Conservation (phyloP, 53 echinoderm and acorn worm genomes). For the Henricia sp. region DNA sequence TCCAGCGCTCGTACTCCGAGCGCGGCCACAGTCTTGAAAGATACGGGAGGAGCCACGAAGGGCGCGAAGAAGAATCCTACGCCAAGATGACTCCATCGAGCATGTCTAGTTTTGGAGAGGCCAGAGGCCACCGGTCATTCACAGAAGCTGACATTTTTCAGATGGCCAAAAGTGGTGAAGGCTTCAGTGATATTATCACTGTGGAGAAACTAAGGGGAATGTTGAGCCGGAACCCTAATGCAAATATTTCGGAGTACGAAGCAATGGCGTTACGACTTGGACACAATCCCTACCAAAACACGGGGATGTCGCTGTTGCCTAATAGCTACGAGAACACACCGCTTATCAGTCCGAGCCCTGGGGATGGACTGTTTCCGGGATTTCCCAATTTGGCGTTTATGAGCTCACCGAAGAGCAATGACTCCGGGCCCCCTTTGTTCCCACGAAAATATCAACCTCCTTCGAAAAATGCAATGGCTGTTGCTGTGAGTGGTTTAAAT, state of each 20-base stretch:
- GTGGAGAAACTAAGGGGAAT: constrained; percentile 37
- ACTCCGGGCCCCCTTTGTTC: background rate
- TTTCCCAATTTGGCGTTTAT: constrained; percentile 72
- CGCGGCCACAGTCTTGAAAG: constrained; percentile 23
- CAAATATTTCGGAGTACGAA: constrained; percentile 54
- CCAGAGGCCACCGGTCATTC: constrained; percentile 20
- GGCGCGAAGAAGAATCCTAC: background rate
- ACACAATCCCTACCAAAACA: constrained; percentile 71
- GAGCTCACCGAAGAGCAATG: constrained; percentile 58
- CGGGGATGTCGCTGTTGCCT: constrained; percentile 38
- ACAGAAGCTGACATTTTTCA: constrained; percentile 42
- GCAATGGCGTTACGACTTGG: constrained; percentile 71
- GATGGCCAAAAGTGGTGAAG: background rate
- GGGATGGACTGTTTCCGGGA: constrained; percentile 43
- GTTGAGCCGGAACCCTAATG: constrained; percentile 29
- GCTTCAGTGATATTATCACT: background rate
- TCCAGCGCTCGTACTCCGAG: constrained; percentile 46
- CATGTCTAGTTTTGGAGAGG: background rate
- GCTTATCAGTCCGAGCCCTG: constrained; percentile 74
- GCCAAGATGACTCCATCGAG: constrained; percentile 1
- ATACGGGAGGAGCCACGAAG: constrained; percentile 15
- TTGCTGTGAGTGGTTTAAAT: background rate
- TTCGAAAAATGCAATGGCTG: background rate
- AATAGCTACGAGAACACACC: constrained; percentile 88
- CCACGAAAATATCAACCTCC: constrained; percentile 32